A percentile compares a stretch with the other conserved stretches of the same genome.
Conservation (phyloP, 2,113 vertebrate species). For the Paramormyrops kingsleyae region DNA sequence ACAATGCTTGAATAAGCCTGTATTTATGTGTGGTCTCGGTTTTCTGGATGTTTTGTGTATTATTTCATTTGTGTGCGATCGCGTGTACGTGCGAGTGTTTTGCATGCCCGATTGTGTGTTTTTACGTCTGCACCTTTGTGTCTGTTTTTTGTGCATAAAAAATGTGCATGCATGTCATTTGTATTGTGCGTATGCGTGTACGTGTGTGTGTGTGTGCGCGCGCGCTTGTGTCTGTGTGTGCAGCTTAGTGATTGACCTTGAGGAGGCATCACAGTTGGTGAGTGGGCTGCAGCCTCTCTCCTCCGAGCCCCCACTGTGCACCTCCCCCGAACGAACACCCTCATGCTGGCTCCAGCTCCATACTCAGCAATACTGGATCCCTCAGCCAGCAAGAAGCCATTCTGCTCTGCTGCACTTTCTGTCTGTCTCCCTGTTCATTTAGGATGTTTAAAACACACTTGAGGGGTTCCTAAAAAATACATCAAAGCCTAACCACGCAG, state of each 20-base stretch:
- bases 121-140: background rate
- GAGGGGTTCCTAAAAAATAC: conserved; percentile 17
- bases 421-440: conserved; percentile 27
- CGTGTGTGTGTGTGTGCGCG: background rate
- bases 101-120: background rate
- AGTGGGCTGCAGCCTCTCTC: conserved; percentile 40
- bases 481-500: background rate
- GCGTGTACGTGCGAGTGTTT: conserved; percentile 8
- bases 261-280: conserved; percentile 56
- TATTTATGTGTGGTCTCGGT: background rate
- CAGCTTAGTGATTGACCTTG: conserved; percentile 56
- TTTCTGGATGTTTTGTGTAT: background rate
- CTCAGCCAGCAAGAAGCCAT: conserved; percentile 27
- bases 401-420: conserved; percentile 35
- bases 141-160: conserved; percentile 1
- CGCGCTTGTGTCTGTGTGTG: conserved; percentile 19
- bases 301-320: conserved; percentile 30
- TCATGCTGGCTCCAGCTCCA: conserved; percentile 11
- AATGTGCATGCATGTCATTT: background rate
- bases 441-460: conserved; percentile 36
- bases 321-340: conserved; percentile 23
- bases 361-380: conserved; percentile 13
- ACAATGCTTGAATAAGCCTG: background rate
- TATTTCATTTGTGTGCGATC: background rate
- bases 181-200: background rate